These are phyloP conservation scores for Gryon sp. DNA, from an alignment of 1,140 invertebrate species.

Conservation along the genomic window DNA sequence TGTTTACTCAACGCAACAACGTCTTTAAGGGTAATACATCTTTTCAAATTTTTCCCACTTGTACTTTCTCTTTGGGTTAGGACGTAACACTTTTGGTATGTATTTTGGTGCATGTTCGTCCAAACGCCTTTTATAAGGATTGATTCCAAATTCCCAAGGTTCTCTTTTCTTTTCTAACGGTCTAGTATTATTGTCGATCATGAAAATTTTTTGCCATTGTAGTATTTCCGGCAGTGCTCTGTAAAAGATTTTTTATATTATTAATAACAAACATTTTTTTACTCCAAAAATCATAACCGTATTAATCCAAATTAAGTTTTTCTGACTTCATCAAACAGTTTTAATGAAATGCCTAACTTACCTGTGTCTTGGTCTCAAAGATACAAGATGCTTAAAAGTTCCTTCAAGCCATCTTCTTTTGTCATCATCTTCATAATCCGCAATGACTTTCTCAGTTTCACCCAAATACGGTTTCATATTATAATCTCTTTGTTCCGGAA, in stretches of 20 bases:
- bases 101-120: conserved; percentile 84
- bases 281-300: too few species aligned
- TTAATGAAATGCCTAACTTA: too few species aligned
- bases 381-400: conserved; percentile 84
- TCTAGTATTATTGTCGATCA: conserved; percentile 84
- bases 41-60: conserved; percentile 79
- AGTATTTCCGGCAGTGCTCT: conserved; percentile 84
- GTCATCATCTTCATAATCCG: conserved; percentile 84
- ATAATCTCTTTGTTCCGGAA: conserved; percentile 82
- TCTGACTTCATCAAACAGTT: too few species aligned
- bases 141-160: conserved; percentile 83
- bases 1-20: too few species aligned
- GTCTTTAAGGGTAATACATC: conserved; percentile 82
- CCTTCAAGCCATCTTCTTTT: conserved; percentile 85
- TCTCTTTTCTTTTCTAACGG: conserved; percentile 84
- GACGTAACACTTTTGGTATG: conserved; percentile 83
- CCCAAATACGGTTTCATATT: conserved; percentile 88
- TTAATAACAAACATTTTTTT: too few species aligned
- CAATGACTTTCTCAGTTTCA: conserved; percentile 80
- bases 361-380: conserved; percentile 82
- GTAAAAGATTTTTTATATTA: too few species aligned
- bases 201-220: conserved; percentile 88
- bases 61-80: conserved; percentile 79
- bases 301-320: too few species aligned
- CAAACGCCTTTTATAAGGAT: conserved; percentile 81